phyloP scores from a whole-genome alignment of 2,797 vertebrate species.

The Aeoliscus strigatus region DNA sequence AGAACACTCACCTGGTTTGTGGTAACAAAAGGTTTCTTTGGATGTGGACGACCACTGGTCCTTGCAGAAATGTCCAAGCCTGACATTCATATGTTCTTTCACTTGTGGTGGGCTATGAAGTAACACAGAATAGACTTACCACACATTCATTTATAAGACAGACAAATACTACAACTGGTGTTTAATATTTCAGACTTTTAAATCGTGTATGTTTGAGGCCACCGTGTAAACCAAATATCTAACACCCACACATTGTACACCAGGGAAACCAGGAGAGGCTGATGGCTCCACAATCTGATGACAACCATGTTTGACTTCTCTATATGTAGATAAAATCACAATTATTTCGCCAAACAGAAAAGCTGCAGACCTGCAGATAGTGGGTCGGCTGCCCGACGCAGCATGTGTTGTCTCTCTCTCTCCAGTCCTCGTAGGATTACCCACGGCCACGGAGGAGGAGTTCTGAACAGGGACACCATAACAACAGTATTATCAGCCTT shows the following conservation, averaged over 20 bases:
- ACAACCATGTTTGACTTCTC: too few species aligned
- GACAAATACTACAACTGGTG: too few species aligned
- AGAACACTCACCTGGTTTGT: slow-evolving; percentile 26
- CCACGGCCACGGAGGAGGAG: slow-evolving; percentile 35
- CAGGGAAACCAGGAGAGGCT: too few species aligned
- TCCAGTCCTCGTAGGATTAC: slow-evolving; percentile 38
- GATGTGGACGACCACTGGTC: slow-evolving; percentile 32
- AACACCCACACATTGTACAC: too few species aligned
- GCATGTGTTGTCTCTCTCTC: slow-evolving; percentile 41
- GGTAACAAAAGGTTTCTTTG: slow-evolving; percentile 31
- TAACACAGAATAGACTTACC: slow-evolving; percentile 9
- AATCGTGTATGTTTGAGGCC: too few species aligned
- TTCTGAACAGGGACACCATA: slow-evolving; percentile 21
- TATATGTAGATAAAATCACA: too few species aligned
- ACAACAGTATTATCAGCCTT: slow-evolving; percentile 6
- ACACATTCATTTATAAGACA: too few species aligned
- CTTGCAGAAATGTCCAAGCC: slow-evolving; percentile 14
- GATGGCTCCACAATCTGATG: too few species aligned
- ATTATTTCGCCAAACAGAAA: slow-evolving; percentile 11
- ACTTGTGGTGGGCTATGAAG: slow-evolving; percentile 20
- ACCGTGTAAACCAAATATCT: too few species aligned
- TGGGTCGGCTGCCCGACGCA: slow-evolving; percentile 25
- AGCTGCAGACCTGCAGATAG: slow-evolving; percentile 25
- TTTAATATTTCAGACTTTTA: too few species aligned
- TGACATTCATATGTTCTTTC: slow-evolving; percentile 28